These are phyloP conservation scores for Laticauda colubrina DNA, from an alignment of 2,113 vertebrate genomes.

Conservation along the genomic window DNA sequence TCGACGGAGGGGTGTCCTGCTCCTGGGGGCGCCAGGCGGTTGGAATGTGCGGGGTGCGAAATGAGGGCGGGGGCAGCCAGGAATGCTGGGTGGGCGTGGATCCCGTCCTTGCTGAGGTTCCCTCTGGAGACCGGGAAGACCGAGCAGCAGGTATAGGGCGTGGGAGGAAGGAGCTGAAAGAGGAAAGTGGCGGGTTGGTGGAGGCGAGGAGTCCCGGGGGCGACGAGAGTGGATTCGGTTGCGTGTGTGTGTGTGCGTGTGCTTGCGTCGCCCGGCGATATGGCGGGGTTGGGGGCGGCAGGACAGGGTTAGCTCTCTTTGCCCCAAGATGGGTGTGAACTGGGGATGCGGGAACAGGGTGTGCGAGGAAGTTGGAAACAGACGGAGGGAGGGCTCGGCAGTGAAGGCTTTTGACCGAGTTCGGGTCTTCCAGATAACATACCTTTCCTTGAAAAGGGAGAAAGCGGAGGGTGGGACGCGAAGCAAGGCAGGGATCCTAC, in stretches of 20 bases:
- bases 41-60: not conserved
- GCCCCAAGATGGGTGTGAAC: not conserved
- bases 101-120: not conserved
- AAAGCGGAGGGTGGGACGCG: not conserved
- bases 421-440: not conserved
- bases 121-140: not conserved
- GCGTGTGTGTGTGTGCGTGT: rapidly evolving
- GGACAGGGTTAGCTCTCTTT: not conserved
- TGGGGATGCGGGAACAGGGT: not conserved
- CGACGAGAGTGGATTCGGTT: not conserved
- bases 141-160: not conserved
- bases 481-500: not conserved
- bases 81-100: not conserved
- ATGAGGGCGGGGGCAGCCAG: not conserved
- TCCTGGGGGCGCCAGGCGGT: not conserved
- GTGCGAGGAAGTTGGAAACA: not conserved
- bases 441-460: not conserved
- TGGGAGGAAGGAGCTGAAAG: not conserved
- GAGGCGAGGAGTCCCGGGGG: not conserved
- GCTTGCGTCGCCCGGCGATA: not conserved
- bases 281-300: not conserved
- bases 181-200: too few species aligned
- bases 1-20: not conserved
- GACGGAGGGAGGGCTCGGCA: not conserved
- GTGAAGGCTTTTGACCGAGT: not conserved